Conservation (phyloP, 2,113 vertebrate genomes). For the Bagarius yarrelli region DNA sequence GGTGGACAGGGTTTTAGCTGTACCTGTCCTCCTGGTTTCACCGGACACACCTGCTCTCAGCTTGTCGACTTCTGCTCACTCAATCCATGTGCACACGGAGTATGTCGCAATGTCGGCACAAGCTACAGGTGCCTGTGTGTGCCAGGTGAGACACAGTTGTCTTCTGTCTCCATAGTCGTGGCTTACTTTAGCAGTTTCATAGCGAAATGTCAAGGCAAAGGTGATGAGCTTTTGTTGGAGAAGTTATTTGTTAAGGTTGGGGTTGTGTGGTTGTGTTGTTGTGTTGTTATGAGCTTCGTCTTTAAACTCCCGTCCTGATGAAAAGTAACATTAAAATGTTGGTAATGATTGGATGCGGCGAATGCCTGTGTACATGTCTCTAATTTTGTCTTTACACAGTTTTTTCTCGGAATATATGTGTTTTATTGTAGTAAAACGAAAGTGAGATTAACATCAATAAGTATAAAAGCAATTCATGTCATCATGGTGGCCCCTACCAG, state of each 20-base stretch:
- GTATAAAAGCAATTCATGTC: no score
- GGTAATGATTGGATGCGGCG: no score
- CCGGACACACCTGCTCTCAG: slow-evolving; percentile 84
- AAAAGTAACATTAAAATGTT: background rate
- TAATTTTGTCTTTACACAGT: no score
- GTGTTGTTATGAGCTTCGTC: background rate
- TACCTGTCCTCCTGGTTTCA: slow-evolving; percentile 88
- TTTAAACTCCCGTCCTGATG: no score
- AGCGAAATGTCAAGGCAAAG: background rate
- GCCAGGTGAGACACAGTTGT: slow-evolving; percentile 81
- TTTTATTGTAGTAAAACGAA: no score
- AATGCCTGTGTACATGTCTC: no score
- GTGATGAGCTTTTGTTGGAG: background rate
- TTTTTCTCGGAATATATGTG: no score
- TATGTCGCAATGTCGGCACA: slow-evolving; percentile 90
- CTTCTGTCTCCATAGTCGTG: background rate
- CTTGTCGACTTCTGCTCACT: slow-evolving; percentile 95
- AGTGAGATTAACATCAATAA: no score
- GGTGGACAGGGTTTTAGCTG: slow-evolving; percentile 78
- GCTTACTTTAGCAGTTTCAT: background rate
- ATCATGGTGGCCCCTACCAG: no score
- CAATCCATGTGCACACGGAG: slow-evolving; percentile 91
- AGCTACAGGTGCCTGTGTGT: slow-evolving; percentile 96
- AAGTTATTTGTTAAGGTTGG: background rate
- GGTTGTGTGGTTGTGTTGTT: background rate